These are phyloP conservation scores for Mycetomoellerius zeteki DNA, from an alignment of 1,140 invertebrate species.

Conservation along the genomic window DNA sequence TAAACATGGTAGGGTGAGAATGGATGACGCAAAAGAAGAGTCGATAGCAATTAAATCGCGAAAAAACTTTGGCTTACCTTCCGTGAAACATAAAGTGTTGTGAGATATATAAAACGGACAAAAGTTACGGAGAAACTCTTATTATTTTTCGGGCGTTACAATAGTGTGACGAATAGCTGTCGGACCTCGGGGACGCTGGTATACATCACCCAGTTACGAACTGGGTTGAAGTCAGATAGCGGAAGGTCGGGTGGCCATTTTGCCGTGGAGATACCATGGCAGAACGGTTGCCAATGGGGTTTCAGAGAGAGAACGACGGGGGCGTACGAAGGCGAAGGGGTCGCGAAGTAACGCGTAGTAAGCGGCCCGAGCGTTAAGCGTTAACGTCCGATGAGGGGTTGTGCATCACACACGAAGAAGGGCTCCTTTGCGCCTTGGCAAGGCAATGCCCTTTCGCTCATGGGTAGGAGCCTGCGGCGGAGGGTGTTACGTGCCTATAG, in stretches of 20 bases:
- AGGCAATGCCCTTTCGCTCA: conserved; percentile 74
- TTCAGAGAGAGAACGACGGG: conserved; percentile 73
- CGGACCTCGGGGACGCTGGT: conserved; percentile 23
- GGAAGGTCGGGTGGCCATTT: conserved; percentile 80
- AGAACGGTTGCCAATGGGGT: conserved; percentile 81
- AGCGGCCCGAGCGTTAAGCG: conserved; percentile 61
- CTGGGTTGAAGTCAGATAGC: conserved; percentile 67
- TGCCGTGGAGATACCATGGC: conserved; percentile 78
- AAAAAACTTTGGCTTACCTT: neutral
- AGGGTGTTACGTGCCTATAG: conserved; percentile 74
- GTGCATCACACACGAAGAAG: conserved; percentile 75
- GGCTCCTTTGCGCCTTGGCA: conserved; percentile 71
- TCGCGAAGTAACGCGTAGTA: conserved; percentile 71
- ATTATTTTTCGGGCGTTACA: conserved; percentile 42
- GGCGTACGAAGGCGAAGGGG: conserved; percentile 69
- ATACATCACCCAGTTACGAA: conserved; percentile 54
- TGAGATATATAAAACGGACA: neutral
- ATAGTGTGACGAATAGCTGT: conserved; percentile 48
- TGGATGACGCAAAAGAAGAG: neutral
- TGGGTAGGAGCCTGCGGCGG: conserved; percentile 73
- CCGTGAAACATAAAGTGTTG: neutral
- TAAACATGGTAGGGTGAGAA: neutral
- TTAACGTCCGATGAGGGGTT: conserved; percentile 73
- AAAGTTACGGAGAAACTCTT: neutral
- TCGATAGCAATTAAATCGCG: conserved; percentile 17